Conservation (phyloP, 2,797 vertebrate species). For the Fringilla coelebs region DNA sequence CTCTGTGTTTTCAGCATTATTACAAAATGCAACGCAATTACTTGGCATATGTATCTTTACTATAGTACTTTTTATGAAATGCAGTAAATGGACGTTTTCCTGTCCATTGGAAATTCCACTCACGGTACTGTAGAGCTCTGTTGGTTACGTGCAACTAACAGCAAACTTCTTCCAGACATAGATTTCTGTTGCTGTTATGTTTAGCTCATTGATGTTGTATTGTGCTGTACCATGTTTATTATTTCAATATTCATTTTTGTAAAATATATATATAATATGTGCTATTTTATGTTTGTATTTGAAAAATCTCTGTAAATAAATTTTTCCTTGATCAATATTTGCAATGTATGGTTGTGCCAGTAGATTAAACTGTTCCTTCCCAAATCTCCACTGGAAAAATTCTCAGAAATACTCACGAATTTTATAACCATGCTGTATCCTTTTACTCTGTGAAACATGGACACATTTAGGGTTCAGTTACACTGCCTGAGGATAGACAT, state of each 20-base stretch:
- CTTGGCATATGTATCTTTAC: constrained; percentile 64
- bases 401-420: not conserved
- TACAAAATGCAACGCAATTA: constrained; percentile 63
- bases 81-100: constrained; percentile 48
- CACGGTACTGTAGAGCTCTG: constrained; percentile 43
- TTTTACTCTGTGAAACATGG: not conserved
- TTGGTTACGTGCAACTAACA: not conserved
- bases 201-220: constrained; percentile 75
- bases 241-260: constrained; percentile 86
- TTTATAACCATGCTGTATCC: not conserved
- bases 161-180: constrained; percentile 64
- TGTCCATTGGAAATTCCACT: constrained; percentile 44
- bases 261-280: constrained; percentile 75
- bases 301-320: constrained; percentile 93
- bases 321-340: constrained; percentile 74
- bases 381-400: not conserved
- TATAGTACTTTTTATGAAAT: constrained; percentile 59
- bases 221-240: constrained; percentile 84
- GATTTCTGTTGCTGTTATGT: constrained; percentile 61
- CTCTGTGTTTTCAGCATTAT: constrained; percentile 70
- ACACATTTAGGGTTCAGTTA: not conserved
- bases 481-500: not conserved
- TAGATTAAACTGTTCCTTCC: not conserved
- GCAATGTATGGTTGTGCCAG: not conserved
- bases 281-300: constrained; percentile 84